Percentiles rank a stretch among this genome's conserved stretches.
These are phyloP conservation scores for Platypus cylindrus DNA, from an alignment of 2,888 invertebrate species.

Conservation along the genomic window DNA sequence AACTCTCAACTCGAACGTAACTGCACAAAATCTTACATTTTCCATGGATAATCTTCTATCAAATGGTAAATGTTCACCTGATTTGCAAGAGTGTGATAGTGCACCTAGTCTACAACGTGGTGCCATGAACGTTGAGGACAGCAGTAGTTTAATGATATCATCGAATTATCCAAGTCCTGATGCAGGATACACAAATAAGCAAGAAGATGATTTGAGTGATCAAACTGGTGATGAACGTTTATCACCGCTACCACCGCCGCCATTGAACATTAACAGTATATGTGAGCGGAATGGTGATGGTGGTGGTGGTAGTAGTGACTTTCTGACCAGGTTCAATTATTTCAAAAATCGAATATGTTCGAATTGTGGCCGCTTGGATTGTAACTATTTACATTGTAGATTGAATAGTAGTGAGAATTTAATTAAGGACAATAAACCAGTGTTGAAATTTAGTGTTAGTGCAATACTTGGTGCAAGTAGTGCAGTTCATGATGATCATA, in stretches of 20 bases:
- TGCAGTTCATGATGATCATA: constrained; percentile 19
- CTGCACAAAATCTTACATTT: constrained; percentile 31
- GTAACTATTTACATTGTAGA: constrained; percentile 36
- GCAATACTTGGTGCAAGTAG: constrained; percentile 78
- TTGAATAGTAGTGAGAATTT: constrained; percentile 23
- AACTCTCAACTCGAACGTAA: constrained; percentile 29
- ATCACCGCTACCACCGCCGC: too few relatives aligned
- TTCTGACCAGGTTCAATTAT: constrained; percentile 30
- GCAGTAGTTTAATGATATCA: constrained; percentile 15
- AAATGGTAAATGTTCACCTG: constrained; percentile 31
- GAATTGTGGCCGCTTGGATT: constrained; percentile 43
- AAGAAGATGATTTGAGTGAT: constrained; percentile 19
- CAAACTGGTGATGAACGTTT: constrained; percentile 25
- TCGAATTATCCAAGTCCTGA: constrained; percentile 17
- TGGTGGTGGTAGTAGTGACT: constrained; percentile 15
- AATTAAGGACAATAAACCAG: constrained; percentile 48
- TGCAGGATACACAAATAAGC: constrained; percentile 12
- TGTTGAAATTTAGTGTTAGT: constrained; percentile 85
- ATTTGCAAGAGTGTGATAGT: too few relatives aligned
- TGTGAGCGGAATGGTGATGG: too few relatives aligned
- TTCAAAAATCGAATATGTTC: constrained; percentile 38
- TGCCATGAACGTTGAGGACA: constrained; percentile 16
- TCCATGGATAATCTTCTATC: constrained; percentile 34
- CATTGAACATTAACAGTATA: too few relatives aligned
- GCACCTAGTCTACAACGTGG: background rate